Evolutionary conservation across 2,888 invertebrate species (phyloP).

Genomic region (Lepidocyrtoides sp.): DNA sequence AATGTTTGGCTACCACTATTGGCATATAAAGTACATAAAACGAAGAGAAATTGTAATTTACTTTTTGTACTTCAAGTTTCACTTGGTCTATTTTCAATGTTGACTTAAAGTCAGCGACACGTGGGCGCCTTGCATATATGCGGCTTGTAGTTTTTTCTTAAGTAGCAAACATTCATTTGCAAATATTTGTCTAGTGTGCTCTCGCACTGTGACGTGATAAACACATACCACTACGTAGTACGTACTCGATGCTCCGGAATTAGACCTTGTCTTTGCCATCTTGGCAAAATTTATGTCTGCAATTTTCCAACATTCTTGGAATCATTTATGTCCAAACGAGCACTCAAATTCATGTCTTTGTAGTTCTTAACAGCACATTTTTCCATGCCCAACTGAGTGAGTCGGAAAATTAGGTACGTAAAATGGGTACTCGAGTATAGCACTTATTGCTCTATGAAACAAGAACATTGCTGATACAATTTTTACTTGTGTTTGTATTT

Average conservation of each 20-base stretch:
- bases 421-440: not conserved
- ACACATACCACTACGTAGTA: constrained; percentile 1
- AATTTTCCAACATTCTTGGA: constrained; percentile 53
- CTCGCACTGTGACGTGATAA: no score
- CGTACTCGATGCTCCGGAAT: constrained; percentile 33
- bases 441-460: not conserved
- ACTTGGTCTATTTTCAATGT: not conserved
- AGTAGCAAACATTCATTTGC: not conserved
- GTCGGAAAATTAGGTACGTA: constrained; percentile 4
- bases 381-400: not conserved
- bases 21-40: not conserved
- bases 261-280: constrained; percentile 39
- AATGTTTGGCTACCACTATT: not conserved
- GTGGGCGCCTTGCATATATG: constrained; percentile 45
- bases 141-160: constrained; percentile 5
- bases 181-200: not conserved
- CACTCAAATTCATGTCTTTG: constrained; percentile 34
- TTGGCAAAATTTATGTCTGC: constrained; percentile 52
- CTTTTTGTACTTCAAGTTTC: not conserved
- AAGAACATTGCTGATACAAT: not conserved
- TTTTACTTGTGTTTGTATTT: not conserved
- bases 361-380: constrained; percentile 7
- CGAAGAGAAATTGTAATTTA: not conserved
- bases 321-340: constrained; percentile 56
- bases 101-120: constrained; percentile 57